phyloP scores from a whole-genome alignment of 2,113 vertebrate species.

The Meriones unguiculatus region DNA sequence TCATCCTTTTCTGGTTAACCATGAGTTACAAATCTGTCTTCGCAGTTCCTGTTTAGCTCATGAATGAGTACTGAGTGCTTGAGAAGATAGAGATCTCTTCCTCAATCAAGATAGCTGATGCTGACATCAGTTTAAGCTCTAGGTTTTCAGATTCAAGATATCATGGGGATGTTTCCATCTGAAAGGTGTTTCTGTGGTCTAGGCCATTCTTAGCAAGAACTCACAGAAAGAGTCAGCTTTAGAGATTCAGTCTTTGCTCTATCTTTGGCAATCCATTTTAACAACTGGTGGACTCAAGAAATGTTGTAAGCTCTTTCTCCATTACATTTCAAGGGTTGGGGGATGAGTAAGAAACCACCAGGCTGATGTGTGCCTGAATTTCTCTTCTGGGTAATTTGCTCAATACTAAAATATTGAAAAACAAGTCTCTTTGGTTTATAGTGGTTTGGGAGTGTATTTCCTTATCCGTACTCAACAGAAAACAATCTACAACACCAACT shows the following conservation, averaged over 20 bases:
- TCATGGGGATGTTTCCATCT: neutral
- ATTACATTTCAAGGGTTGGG: neutral
- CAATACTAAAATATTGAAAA: neutral
- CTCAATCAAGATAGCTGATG: neutral
- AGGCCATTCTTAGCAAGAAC: constrained; percentile 1
- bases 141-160: neutral
- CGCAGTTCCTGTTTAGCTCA: neutral
- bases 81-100: neutral
- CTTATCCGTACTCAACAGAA: neutral
- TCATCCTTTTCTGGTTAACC: constrained; percentile 55
- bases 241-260: neutral
- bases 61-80: neutral
- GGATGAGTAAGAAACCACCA: neutral
- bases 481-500: neutral
- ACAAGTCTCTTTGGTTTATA: neutral
- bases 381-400: neutral
- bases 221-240: neutral
- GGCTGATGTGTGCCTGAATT: neutral
- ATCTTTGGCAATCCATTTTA: neutral
- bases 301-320: neutral
- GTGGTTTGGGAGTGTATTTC: neutral
- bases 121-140: neutral
- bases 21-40: neutral
- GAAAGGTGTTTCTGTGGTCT: neutral
- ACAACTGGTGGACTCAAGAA: neutral